Base-by-base conservation (phyloP, 2,888 invertebrate species). In the Leptura quadrifasciata region DNA sequence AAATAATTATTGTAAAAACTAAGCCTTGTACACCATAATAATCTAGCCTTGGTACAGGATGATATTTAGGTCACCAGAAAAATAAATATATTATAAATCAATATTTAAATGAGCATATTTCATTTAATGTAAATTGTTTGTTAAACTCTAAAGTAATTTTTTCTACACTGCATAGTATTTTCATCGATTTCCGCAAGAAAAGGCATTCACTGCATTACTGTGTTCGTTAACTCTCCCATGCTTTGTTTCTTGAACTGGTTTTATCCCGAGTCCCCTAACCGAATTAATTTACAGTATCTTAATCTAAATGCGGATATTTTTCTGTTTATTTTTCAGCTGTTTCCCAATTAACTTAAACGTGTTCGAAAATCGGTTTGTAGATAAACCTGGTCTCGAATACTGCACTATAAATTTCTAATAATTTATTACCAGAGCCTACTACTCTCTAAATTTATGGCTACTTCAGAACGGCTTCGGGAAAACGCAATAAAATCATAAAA, bases 271-370 rank as follows among this genome's bases (percentile, higher is more conserved):
- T 55, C 55, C 57, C 57, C 68, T 8, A 21, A 27, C 57, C n/a
- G 68, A 55, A 68, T 68, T 68, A 68, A 68, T 68, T 68, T 57
- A 68, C 68, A 27, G 17, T 68, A 68, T 68, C 68, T 68, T 55
- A 68, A 57, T 68, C 68, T 68, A 31, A 68, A 31, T 31, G 17
- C 5, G 31, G 54, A 27, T 31, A 68, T 63, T 55, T 67, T 68
- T 68, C 47, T 54, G 67, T 68, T 68, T 68, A 55, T 55, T 68
- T 55, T 68, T 55, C 55, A 68, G 17, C 54, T 55, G 54, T 55
- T 27, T 27, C 31, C 55, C 55, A 68, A 68, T 68, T 68, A 68
- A 68, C 27, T 6, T 18, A n/a, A 54, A 54, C 54, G 68, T 20
- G 68, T 68, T 31, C 57, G 68, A 55, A 68, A 68, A 68, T 68